Evolutionary conservation across 2,113 vertebrate species (phyloP).

Genomic region (Barbus barbus): DNA sequence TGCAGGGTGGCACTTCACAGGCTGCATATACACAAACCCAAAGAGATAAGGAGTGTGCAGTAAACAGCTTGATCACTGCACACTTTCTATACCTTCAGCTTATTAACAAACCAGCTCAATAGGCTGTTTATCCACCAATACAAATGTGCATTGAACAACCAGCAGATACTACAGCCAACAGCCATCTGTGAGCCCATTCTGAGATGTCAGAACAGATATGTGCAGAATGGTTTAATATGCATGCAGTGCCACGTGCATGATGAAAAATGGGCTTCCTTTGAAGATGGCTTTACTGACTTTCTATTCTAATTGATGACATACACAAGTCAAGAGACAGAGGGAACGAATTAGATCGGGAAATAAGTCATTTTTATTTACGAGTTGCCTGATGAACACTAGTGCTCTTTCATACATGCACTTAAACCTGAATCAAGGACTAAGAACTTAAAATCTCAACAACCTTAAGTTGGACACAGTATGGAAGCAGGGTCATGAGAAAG

Average conservation of each 20-base stretch:
- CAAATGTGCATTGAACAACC: conserved; percentile 15
- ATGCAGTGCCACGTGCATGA: conserved; percentile 7
- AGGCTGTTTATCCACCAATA: conserved; percentile 29
- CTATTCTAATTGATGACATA: background rate
- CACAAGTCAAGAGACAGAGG: no score
- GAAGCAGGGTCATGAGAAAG: no score
- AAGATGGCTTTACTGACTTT: conserved; percentile 14
- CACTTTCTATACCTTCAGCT: conserved; percentile 8
- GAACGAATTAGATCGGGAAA: no score
- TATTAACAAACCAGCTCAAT: conserved; percentile 1
- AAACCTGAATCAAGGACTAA: background rate
- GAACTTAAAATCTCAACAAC: background rate
- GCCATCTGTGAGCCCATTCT: conserved; percentile 44
- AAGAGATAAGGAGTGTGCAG: conserved; percentile 10
- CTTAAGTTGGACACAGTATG: no score
- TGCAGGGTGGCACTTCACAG: conserved; percentile 41
- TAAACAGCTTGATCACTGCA: conserved; percentile 28
- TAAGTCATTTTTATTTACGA: conserved; percentile 40
- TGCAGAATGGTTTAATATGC: conserved; percentile 31
- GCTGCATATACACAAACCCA: background rate
- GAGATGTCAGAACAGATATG: conserved; percentile 31
- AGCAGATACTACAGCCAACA: conserved; percentile 23
- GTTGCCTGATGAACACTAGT: conserved; percentile 16
- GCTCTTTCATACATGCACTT: background rate
- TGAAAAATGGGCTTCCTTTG: background rate